Conservation (phyloP, 2,797 vertebrate genomes). For the Peromyscus nudipes region DNA sequence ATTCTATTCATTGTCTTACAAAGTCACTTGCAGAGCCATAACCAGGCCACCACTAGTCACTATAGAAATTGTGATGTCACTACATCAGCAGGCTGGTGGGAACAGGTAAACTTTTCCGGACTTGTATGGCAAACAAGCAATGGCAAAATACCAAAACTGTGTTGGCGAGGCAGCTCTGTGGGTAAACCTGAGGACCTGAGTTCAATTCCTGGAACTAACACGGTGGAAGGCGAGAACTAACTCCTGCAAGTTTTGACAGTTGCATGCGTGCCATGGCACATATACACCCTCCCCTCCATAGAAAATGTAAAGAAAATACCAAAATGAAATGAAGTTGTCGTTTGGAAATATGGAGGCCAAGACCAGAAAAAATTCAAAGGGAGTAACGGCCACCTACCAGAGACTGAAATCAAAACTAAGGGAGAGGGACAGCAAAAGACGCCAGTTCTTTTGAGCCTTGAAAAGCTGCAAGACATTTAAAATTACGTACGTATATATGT, state of each 20-base stretch:
- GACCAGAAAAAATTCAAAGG: constrained; percentile 7
- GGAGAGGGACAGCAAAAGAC: not conserved
- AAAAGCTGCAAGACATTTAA: constrained; percentile 32
- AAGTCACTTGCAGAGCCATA: not conserved
- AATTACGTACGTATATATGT: not conserved
- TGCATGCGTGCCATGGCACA: no score
- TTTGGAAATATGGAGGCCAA: constrained; percentile 21
- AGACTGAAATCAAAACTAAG: constrained; percentile 1
- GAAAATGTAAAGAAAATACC: not conserved
- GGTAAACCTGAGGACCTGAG: not conserved
- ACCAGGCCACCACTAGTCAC: not conserved
- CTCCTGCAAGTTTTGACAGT: not conserved
- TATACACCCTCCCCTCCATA: not conserved
- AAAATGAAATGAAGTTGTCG: not conserved
- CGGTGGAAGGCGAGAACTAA: not conserved
- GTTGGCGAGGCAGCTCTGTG: not conserved
- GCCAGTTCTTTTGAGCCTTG: not conserved
- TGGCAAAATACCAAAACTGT: not conserved
- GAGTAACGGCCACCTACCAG: not conserved
- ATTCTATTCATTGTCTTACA: not conserved
- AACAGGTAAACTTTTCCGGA: not conserved
- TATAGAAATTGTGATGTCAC: not conserved
- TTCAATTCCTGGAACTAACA: not conserved
- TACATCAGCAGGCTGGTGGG: not conserved
- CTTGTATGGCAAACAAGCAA: not conserved